Evolutionary conservation across 2,797 vertebrate species (phyloP).

Genomic region (Onychomys torridus): DNA sequence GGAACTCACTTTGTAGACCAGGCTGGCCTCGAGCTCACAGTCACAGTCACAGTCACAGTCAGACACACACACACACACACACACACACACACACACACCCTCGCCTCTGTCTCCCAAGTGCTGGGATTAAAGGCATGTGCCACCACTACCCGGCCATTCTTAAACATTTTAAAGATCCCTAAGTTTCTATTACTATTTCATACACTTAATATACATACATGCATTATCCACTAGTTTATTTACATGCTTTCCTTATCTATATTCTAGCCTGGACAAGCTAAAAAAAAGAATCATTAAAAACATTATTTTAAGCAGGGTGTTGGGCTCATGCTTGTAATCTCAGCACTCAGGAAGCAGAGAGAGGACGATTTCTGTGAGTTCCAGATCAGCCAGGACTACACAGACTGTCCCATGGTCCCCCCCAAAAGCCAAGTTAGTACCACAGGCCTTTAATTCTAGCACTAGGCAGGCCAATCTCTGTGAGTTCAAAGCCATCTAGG

Average conservation of each 20-base stretch:
- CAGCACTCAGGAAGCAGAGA: not conserved
- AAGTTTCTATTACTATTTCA: conserved; percentile 56
- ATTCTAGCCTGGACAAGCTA: conserved; percentile 28
- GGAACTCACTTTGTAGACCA: not conserved
- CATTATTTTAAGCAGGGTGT: not conserved
- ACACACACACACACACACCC: too few relatives aligned
- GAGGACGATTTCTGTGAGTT: not conserved
- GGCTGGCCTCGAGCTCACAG: not conserved
- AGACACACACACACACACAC: too few relatives aligned
- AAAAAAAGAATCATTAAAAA: not conserved
- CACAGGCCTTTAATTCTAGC: not conserved
- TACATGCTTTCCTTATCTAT: conserved; percentile 51
- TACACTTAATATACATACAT: not conserved
- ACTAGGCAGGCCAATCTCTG: not conserved
- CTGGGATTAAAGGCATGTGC: not conserved
- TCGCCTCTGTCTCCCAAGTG: not conserved
- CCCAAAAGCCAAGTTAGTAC: not conserved
- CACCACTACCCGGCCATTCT: not conserved
- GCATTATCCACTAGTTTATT: conserved; percentile 40
- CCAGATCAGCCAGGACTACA: not conserved
- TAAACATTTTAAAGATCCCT: conserved; percentile 52
- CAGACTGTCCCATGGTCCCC: not conserved
- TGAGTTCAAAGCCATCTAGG: not conserved
- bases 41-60: too few relatives aligned
- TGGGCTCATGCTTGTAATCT: not conserved